Base-by-base conservation (phyloP, 2,113 vertebrate genomes). In the Colius striatus region DNA sequence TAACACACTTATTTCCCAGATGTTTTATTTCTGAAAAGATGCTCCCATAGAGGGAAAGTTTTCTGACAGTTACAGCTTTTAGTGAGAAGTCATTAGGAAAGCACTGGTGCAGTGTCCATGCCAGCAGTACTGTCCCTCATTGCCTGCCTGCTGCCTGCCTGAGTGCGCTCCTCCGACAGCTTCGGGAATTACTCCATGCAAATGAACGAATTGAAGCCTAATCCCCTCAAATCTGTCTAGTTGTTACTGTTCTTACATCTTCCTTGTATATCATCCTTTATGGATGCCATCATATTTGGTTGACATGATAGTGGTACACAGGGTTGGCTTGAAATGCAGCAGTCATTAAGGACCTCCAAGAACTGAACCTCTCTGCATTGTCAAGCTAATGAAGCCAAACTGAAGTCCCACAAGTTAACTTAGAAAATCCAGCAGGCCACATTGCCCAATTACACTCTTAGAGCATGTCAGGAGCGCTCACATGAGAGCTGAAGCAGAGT, bases 311-410 rank as follows among this genome's bases (percentile, higher is more conserved):
- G 41, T 7, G 12, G 48, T 60, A 75, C 67, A 34, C 29, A 60
- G 18, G 11, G 2, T 10, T 15, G 2, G 20, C n/a, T 18, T 62
- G 68, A 60, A 91, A 43, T 2, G 9, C 41, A 61, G 60, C 0
- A 2, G 62, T 10, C 19, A 25, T 17, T 66, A 32, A 70, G 55
- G n/a, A 47, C 16, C 29, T 22, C 50, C n/a, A 65, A 4, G 25
- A 91, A 70, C 0, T 4, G 30, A 87, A 53, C 3, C 12, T 1
- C 5, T 53, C 27, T 12, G 3, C 27, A 12, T 41, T 1, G 2
- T 51, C 22, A 53, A 34, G 38, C 30, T 30, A 38, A 87, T 3
- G 12, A 38, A 47, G 23, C 23, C 12, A 60, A 92, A 55, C 7
- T 8, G 21, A 81, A 85, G 19, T 3, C 27, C 13, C 30, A 7